phyloP scores from a whole-genome alignment of 2,888 invertebrate species.

The Lydus trimaculatus region DNA sequence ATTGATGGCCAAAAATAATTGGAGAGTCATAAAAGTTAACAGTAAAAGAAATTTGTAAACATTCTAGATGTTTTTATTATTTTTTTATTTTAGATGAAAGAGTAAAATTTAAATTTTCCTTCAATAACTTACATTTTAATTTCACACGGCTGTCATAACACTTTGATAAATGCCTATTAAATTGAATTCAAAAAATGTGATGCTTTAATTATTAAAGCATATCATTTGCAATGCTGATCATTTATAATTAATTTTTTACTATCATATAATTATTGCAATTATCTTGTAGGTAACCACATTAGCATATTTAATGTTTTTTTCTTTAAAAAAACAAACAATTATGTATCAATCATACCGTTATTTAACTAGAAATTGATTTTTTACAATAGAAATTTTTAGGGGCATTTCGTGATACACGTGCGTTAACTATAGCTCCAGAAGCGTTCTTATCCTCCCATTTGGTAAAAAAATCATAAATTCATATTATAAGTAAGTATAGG shows the following conservation, averaged over 20 bases:
- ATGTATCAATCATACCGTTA: too few relatives aligned
- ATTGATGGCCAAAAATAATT: neutral
- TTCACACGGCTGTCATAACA: neutral
- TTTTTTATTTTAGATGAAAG: too few relatives aligned
- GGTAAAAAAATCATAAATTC: too few relatives aligned
- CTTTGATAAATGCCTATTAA: neutral
- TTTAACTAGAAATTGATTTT: too few relatives aligned
- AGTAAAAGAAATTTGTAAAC: neutral
- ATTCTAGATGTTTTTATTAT: neutral
- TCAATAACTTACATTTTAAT: neutral
- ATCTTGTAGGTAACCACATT: neutral
- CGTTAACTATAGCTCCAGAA: too few relatives aligned
- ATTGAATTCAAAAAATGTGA: neutral
- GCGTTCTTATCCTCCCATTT: too few relatives aligned
- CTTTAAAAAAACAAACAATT: too few relatives aligned
- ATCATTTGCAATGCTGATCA: neutral
- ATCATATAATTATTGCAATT: neutral
- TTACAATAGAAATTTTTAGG: too few relatives aligned
- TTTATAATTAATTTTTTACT: neutral
- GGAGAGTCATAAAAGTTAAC: too few relatives aligned
- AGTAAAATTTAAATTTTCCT: too few relatives aligned
- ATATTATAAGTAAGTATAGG: conserved; percentile 20
- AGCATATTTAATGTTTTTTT: neutral
- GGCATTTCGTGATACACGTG: too few relatives aligned
- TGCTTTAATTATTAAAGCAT: neutral